phyloP scores from a whole-genome alignment of 2,888 invertebrate species.

The Prostheceraeus crozeri region DNA sequence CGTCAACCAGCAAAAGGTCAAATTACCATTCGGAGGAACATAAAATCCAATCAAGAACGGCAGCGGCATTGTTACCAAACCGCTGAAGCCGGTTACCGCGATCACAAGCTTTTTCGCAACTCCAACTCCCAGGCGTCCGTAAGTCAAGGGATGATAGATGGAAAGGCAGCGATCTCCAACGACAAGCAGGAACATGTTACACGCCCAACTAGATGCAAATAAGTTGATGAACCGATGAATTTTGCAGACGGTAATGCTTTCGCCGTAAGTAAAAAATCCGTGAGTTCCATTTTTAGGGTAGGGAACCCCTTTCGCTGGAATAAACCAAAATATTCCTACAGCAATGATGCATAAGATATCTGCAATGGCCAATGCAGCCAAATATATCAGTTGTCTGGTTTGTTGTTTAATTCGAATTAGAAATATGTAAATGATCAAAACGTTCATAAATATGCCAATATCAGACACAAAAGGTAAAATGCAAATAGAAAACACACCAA shows the following conservation, averaged over 20 bases:
- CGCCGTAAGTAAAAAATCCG: slow-evolving; percentile 24
- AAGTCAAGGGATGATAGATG: slow-evolving; percentile 13
- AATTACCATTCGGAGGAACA: not conserved
- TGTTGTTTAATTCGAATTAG: not conserved
- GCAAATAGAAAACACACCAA: slow-evolving; percentile 2
- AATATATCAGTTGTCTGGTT: slow-evolving; percentile 2
- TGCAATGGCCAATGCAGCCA: slow-evolving; percentile 7
- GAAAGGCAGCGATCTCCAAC: slow-evolving; percentile 5
- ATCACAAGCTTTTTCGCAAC: too few species aligned
- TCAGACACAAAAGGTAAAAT: too few species aligned
- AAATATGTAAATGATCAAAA: not conserved
- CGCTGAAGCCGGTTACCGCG: too few species aligned
- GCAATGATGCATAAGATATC: not conserved
- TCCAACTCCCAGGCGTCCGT: slow-evolving; percentile 7
- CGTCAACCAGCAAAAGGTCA: slow-evolving; percentile 12
- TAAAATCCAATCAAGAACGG: slow-evolving; percentile 21
- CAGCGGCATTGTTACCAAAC: slow-evolving; percentile 7
- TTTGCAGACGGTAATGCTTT: not conserved
- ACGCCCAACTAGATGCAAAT: not conserved
- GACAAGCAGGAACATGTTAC: slow-evolving; percentile 11
- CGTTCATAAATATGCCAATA: not conserved
- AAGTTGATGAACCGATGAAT: not conserved
- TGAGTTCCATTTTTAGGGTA: slow-evolving; percentile 6
- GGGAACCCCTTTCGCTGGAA: slow-evolving; percentile 23
- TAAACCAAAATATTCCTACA: slow-evolving; percentile 9